Conservation (phyloP, 2,113 vertebrate species). For the Acanthisitta chloris region DNA sequence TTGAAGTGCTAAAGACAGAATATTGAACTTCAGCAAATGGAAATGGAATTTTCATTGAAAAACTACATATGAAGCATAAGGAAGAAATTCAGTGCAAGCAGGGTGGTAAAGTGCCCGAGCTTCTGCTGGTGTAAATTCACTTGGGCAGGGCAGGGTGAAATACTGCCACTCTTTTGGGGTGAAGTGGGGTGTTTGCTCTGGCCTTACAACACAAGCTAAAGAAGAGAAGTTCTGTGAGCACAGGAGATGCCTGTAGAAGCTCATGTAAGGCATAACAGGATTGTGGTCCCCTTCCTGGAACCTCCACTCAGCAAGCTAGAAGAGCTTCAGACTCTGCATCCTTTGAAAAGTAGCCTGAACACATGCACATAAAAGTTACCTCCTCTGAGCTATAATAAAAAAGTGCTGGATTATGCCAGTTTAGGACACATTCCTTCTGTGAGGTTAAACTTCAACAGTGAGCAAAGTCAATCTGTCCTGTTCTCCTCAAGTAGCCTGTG, state of each 20-base stretch:
- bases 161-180: neutral
- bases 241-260: neutral
- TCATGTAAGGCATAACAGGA: neutral
- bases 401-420: neutral
- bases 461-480: neutral
- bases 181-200: neutral
- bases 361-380: neutral
- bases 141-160: neutral
- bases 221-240: neutral
- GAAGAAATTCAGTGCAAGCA: neutral
- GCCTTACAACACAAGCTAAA: neutral
- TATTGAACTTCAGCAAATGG: neutral
- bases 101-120: neutral
- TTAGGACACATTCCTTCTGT: neutral
- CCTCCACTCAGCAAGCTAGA: neutral
- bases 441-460: neutral
- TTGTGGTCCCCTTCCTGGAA: neutral
- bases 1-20: neutral
- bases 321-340: neutral
- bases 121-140: neutral
- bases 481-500: neutral
- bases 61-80: accelerated
- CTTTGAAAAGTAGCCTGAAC: neutral
- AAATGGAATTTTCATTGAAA: neutral
- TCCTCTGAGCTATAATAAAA: neutral